Evolutionary conservation across 2,113 vertebrate species (phyloP).

Genomic region (Lamprotornis superbus): DNA sequence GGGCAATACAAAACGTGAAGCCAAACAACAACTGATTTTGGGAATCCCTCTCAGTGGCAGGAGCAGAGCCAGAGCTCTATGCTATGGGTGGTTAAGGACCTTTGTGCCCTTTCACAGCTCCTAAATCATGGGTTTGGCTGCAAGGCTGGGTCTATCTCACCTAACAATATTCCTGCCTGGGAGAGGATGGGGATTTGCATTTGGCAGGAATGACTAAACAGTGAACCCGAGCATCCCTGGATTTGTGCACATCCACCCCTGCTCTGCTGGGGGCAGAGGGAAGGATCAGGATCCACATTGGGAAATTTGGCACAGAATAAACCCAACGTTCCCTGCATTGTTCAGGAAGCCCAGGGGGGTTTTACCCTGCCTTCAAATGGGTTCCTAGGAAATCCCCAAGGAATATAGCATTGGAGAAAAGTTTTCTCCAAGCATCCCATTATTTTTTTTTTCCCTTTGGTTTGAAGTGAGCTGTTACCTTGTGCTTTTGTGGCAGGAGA

Average conservation of each 20-base stretch:
- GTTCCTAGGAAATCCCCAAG: not conserved
- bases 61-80: too few relatives aligned
- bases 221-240: not conserved
- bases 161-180: not conserved
- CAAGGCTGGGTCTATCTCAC: too few relatives aligned
- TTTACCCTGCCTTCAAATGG: constrained; percentile 14
- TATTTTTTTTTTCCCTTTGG: not conserved
- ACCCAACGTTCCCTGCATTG: not conserved
- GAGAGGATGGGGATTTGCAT: not conserved
- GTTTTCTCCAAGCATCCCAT: constrained; percentile 15
- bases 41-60: too few relatives aligned
- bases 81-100: too few relatives aligned
- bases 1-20: too few relatives aligned
- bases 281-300: not conserved
- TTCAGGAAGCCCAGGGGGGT: not conserved
- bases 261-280: not conserved
- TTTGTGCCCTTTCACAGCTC: too few relatives aligned
- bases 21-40: too few relatives aligned
- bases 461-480: not conserved
- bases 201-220: not conserved
- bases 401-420: not conserved
- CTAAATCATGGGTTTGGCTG: too few relatives aligned
- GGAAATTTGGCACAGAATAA: constrained; percentile 41
- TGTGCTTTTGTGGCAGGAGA: constrained; percentile 5
- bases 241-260: not conserved